Conservation (phyloP, 2,113 vertebrate species). For the Lophotis ruficrista region DNA sequence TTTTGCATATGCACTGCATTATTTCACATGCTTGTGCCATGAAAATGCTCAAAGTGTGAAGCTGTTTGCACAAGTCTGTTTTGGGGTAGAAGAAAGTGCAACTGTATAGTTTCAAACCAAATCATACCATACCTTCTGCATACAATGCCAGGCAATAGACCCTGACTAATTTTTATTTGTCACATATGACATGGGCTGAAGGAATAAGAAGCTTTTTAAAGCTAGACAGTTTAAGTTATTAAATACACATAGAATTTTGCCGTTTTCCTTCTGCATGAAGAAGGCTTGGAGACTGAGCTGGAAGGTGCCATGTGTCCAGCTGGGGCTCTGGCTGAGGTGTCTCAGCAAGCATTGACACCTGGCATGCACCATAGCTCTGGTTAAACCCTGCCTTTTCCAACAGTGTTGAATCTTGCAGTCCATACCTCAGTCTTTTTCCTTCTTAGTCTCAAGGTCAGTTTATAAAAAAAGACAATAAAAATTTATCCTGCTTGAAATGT, state of each 20-base stretch:
- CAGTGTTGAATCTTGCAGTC: background rate
- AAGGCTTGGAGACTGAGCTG: background rate
- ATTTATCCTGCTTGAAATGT: background rate
- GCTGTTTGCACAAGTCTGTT: background rate
- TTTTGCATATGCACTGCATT: background rate
- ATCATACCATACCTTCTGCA: background rate
- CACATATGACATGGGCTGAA: background rate
- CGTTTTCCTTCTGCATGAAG: background rate
- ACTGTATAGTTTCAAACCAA: background rate
- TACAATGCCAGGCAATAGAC: background rate
- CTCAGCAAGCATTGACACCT: background rate
- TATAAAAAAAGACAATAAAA: background rate
- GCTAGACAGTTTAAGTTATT: background rate
- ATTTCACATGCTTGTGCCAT: background rate
- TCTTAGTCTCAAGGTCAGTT: background rate
- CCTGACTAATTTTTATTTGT: background rate
- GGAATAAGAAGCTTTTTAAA: background rate
- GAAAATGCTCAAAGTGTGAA: background rate
- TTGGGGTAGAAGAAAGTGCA: background rate
- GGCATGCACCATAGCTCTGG: background rate
- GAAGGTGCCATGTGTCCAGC: background rate
- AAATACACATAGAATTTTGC: background rate
- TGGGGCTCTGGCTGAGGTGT: background rate
- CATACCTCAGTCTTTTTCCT: background rate
- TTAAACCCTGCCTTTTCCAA: background rate